Base-by-base conservation (phyloP, 2,113 vertebrate genomes). In the Eolophus roseicapilla region DNA sequence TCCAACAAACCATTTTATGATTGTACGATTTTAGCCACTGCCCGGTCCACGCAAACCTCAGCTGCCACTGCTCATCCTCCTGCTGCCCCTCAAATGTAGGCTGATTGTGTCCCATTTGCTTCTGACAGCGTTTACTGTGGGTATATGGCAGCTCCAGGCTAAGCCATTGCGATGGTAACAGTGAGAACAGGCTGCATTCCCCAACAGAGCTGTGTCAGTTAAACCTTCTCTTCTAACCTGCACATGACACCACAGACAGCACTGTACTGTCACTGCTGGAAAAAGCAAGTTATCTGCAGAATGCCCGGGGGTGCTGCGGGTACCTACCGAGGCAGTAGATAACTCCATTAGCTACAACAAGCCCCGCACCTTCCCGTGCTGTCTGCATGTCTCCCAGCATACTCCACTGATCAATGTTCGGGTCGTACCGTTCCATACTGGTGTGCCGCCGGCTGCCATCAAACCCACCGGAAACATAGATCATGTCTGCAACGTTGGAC, bases 331-430 rank as follows among this genome's bases (percentile, higher is more conserved):
- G 97, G 95, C 99, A 99, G 97, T 99, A 99, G 92, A 99, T 99
- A 4, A 99, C 98, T 69, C 99, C 99, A 11, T 99, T 99, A 25
- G 99, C 99, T 6, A 99, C 99, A 62, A 99, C 99, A 5, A 99
- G 98, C 63, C 99, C 99, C 0, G 99, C 99, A 46, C 99, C 99
- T 92, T 99, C 99, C 95, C 99, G 98, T 6, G 99, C 99, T 4
- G 99, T 99, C 97, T 99, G 99, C 99, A 99, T 99, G 95, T 99
- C 99, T 93, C 99, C 99, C 97, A 99, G 97, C 99, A 99, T 99
- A 85, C 99, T 99, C 99, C 99, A 99, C 97, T 99, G 99, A 93
- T 99, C 99, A 9, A 99, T 99, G 97, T 99, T 99, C 1, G 99
- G 99, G 97, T 99, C 99, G 8, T 99, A 99, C 31, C 99, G 98